Evolutionary conservation across 2,113 vertebrate species (phyloP).

Genomic region (Eublepharis macularius): DNA sequence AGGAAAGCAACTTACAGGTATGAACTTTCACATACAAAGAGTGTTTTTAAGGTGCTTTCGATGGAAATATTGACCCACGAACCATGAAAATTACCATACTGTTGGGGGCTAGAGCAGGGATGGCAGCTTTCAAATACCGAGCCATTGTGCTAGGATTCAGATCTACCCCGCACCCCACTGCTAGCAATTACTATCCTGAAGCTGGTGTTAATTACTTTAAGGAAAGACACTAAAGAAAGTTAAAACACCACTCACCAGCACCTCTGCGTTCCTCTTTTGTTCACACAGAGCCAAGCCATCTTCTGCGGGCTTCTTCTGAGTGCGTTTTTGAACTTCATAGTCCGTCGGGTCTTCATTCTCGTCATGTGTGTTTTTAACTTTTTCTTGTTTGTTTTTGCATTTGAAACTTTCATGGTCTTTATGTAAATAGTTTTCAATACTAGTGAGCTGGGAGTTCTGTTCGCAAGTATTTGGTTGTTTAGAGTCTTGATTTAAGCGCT

Average conservation of each 20-base stretch:
- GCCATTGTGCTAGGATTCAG: neutral
- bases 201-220: neutral
- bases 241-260: constrained; percentile 74
- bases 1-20: neutral
- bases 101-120: neutral
- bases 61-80: neutral
- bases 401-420: constrained; percentile 72
- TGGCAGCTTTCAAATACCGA: neutral
- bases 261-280: constrained; percentile 65
- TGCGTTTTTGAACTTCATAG: constrained; percentile 70
- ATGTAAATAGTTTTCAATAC: constrained; percentile 75
- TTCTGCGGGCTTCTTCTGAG: constrained; percentile 72
- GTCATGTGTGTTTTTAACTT: constrained; percentile 71
- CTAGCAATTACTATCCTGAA: too few species aligned
- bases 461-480: constrained; percentile 66
- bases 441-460: constrained; percentile 73
- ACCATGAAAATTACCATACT: too few species aligned
- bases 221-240: neutral
- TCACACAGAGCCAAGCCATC: constrained; percentile 64
- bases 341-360: constrained; percentile 83
- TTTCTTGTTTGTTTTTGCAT: constrained; percentile 71
- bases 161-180: neutral
- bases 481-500: constrained; percentile 67
- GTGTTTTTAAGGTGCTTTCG: neutral
- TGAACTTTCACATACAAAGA: neutral